A percentile compares a stretch with the other conserved stretches of the same genome.
These are phyloP conservation scores for Mamestra configurata DNA, from an alignment of 1,140 invertebrate species.

Conservation along the genomic window DNA sequence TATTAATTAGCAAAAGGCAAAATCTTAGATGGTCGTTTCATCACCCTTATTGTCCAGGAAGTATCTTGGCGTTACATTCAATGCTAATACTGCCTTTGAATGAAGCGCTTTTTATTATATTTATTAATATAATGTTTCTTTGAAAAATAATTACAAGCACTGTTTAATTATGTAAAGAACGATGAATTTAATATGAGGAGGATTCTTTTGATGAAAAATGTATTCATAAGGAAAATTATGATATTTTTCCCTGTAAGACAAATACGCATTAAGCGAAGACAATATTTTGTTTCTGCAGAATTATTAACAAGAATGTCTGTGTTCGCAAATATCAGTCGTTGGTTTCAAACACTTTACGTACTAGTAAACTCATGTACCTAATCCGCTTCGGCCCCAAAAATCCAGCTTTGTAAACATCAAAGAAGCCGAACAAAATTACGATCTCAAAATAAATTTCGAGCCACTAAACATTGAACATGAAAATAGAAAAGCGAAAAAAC, in stretches of 20 bases:
- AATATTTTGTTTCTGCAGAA: background rate
- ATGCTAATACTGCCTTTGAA: slow-evolving; percentile 16
- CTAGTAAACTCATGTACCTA: background rate
- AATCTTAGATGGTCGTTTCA: slow-evolving; percentile 32
- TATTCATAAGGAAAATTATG: background rate
- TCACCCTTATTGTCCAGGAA: slow-evolving; percentile 27
- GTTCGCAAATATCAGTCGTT: too few relatives aligned
- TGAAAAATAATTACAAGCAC: background rate
- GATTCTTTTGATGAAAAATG: slow-evolving; percentile 3
- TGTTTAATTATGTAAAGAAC: background rate
- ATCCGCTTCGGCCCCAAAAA: background rate
- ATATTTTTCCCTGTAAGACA: background rate
- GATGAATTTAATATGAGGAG: slow-evolving; percentile 10
- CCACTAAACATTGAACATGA: slow-evolving; percentile 46
- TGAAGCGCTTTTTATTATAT: slow-evolving; percentile 4
- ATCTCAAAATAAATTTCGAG: slow-evolving; percentile 27
- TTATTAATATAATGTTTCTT: background rate
- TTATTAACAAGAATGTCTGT: background rate
- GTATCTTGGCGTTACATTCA: slow-evolving; percentile 2
- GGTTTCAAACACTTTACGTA: too few relatives aligned
- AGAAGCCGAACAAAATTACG: slow-evolving; percentile 22
- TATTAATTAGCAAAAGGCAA: slow-evolving; percentile 46
- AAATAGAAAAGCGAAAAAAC: slow-evolving; percentile 47
- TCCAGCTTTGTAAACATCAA: slow-evolving; percentile 6
- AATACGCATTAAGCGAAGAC: background rate